A percentile compares a stretch with the other conserved stretches of the same genome.
Conservation (phyloP, 2,888 invertebrate species). For the Leistus spinibarbis region DNA sequence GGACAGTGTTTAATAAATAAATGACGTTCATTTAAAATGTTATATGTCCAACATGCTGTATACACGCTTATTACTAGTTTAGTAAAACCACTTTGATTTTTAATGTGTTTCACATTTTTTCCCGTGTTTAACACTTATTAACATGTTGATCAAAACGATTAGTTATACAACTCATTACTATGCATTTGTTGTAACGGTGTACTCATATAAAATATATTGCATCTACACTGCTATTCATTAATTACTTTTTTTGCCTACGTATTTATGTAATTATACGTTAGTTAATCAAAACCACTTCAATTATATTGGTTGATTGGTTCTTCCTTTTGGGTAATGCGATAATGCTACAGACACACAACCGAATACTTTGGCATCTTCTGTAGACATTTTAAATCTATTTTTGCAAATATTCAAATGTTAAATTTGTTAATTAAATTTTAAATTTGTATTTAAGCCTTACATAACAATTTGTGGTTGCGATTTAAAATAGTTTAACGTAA, state of each 20-base stretch:
- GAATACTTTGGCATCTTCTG: too few relatives aligned
- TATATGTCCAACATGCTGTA: background rate
- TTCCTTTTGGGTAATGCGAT: too few relatives aligned
- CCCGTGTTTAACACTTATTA: background rate
- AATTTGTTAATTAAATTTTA: too few relatives aligned
- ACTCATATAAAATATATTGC: background rate
- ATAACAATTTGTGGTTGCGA: too few relatives aligned
- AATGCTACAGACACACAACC: too few relatives aligned
- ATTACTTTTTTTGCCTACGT: background rate
- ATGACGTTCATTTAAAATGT: background rate
- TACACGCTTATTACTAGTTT: background rate
- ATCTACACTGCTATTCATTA: background rate
- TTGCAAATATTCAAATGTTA: too few relatives aligned
- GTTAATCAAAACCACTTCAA: background rate
- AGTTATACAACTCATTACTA: slow-evolving; percentile 14
- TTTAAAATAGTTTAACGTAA: too few relatives aligned
- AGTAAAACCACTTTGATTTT: slow-evolving; percentile 4
- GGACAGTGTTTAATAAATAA: background rate
- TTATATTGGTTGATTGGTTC: too few relatives aligned
- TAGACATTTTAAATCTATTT: too few relatives aligned
- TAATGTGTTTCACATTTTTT: background rate
- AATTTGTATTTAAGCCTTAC: too few relatives aligned
- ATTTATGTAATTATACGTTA: background rate
- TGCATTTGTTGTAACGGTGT: slow-evolving; percentile 25
- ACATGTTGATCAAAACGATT: slow-evolving; percentile 7